phyloP scores from a whole-genome alignment of 2,113 vertebrate species.

The Labeo rohita region DNA sequence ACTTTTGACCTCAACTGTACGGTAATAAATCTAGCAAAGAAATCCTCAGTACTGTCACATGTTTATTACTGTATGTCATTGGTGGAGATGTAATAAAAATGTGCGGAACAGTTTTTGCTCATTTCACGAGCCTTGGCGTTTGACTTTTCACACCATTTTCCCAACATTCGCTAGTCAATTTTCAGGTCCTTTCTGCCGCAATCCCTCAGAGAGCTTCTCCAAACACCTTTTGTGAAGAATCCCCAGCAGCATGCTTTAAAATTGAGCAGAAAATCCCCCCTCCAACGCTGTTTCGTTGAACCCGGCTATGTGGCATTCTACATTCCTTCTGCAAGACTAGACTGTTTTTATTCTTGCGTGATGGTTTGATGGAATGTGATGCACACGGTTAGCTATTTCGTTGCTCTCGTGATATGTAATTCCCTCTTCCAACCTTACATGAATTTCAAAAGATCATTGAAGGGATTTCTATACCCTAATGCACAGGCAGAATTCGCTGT shows the following conservation, averaged over 20 bases:
- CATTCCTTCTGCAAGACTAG: conserved; percentile 51
- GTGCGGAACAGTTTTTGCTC: neutral
- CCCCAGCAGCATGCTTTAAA: conserved; percentile 47
- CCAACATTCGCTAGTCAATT: conserved; percentile 58
- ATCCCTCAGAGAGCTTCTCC: conserved; percentile 46
- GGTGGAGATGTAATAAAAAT: neutral
- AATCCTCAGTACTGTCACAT: neutral
- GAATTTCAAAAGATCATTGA: conserved; percentile 49
- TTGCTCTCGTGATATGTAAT: conserved; percentile 40
- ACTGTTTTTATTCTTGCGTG: conserved; percentile 44
- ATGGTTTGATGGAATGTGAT: conserved; percentile 39
- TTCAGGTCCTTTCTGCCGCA: conserved; percentile 55
- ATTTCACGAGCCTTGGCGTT: neutral
- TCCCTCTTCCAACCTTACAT: conserved; percentile 30
- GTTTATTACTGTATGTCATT: neutral
- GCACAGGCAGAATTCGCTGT: conserved; percentile 43
- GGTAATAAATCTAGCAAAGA: neutral
- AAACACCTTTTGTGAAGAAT: conserved; percentile 48
- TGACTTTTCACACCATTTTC: conserved; percentile 51
- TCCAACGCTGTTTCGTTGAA: conserved; percentile 31
- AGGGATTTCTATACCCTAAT: conserved; percentile 37
- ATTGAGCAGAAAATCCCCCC: conserved; percentile 54
- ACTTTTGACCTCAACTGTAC: too few relatives aligned
- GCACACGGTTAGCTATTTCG: conserved; percentile 20
- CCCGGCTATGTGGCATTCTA: conserved; percentile 8